Evolutionary conservation across 2,888 invertebrate species (phyloP).

Genomic region (Drosophila tanythrix): DNA sequence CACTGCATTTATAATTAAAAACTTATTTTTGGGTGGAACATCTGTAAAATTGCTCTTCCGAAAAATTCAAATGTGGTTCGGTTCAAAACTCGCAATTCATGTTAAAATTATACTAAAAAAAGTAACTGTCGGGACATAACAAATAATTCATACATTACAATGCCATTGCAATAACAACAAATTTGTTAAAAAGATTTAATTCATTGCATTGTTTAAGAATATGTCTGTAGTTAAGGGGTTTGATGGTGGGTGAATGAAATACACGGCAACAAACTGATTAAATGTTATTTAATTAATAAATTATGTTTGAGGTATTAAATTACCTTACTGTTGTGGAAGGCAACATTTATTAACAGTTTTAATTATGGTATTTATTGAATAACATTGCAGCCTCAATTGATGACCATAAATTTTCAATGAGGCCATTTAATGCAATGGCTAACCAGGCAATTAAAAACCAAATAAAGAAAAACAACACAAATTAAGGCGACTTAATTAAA

Average conservation of each 20-base stretch:
- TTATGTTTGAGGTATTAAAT: constrained; percentile 3
- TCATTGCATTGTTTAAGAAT: background rate
- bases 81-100: background rate
- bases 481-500: constrained; percentile 67
- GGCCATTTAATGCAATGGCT: constrained; percentile 42
- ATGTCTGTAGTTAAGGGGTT: background rate
- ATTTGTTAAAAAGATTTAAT: background rate
- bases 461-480: constrained; percentile 28
- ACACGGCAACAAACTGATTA: background rate
- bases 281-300: constrained; percentile 18
- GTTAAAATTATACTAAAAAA: background rate
- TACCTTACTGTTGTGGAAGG: background rate
- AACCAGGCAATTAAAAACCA: constrained; percentile 51
- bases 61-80: background rate
- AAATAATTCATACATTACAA: background rate
- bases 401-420: constrained; percentile 36
- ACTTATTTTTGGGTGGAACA: background rate
- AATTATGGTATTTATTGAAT: constrained; percentile 23
- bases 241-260: background rate
- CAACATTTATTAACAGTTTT: constrained; percentile 29
- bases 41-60: background rate
- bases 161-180: background rate
- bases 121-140: background rate
- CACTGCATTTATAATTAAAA: background rate
- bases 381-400: constrained; percentile 24